Conservation (phyloP, 2,888 invertebrate genomes). For the Campoplex nolae region DNA sequence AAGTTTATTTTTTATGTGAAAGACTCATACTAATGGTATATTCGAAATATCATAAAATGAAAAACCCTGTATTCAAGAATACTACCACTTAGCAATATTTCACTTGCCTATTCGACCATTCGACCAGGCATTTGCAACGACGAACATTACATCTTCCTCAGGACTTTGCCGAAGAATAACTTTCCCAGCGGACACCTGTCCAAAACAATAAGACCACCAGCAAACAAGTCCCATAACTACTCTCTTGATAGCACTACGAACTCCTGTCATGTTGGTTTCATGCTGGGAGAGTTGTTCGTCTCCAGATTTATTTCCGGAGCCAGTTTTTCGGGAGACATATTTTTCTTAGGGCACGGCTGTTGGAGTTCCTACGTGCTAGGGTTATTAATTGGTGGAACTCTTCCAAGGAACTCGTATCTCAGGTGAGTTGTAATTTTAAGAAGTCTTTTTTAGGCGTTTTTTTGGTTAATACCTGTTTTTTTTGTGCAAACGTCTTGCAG, state of each 20-base stretch:
- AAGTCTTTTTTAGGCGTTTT: neutral
- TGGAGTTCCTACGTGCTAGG: neutral
- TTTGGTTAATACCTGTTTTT: neutral
- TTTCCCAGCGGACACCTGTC: conserved; percentile 2
- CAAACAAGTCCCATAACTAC: neutral
- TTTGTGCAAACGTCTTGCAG: neutral
- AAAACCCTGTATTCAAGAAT: neutral
- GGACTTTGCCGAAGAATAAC: neutral
- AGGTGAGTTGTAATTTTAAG: neutral
- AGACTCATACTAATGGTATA: neutral
- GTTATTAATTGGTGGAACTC: neutral
- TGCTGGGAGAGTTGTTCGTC: neutral
- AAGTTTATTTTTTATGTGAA: neutral
- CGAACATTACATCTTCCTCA: neutral
- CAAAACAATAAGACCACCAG: conserved; percentile 5
- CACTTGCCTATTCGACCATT: neutral
- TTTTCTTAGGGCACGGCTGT: neutral
- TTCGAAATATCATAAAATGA: neutral
- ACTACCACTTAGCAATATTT: neutral
- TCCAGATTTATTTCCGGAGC: conserved; percentile 10
- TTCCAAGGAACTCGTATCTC: neutral
- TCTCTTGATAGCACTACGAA: conserved; percentile 6
- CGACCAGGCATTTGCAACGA: neutral
- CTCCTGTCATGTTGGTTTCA: neutral
- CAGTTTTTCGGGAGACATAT: neutral